Evolutionary conservation across 2,888 invertebrate genomes (phyloP), one percentile per base, ranked within the genome.

Genomic region (Epinotia bilunana): DNA sequence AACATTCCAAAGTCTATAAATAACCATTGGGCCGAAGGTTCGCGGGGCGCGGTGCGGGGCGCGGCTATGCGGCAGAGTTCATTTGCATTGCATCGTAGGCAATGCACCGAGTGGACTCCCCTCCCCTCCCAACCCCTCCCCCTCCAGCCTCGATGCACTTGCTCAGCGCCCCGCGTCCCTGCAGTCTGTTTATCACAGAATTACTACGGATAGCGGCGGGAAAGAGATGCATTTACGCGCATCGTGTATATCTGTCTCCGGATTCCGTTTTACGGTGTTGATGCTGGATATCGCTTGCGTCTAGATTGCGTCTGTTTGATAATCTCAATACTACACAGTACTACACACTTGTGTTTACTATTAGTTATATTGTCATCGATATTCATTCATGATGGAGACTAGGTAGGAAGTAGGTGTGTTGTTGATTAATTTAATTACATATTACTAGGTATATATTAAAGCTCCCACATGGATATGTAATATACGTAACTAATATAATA

Each of bases 1-100:
- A 90, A 90, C 90, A 91, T 91, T 91, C 89, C 87, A 80, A 80
- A 78, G 78, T 82, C 89, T 92, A 92, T 90, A 88, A 91, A 91
- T 92, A 91, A 82, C 82, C 83, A 81, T 82, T 86, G 84, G 84
- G 84, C 84, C 81, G 85, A 84, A 84, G 83, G 83, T 82, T 79
- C 82, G 83, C 81, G 83, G 83, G 77, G 80, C 74, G 81, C 76
- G 83, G 79, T 78, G 81, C 82, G 81, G 81, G 82, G 80, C 77
- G 83, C 80, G 76, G 84, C 83, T 80, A 82, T 84, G 84, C 81
- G 81, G 80, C 79, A 67, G 84, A 90, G 88, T 91, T 90, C 88
- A 90, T 91, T 92, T 92, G 90, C 90, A 91, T 89, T 82, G 83
- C 82, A 83, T 70, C 72, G 78, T 76, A 77, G 73, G 72, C 72